These are phyloP conservation scores for Dynastes grantii DNA, from an alignment of 2,888 invertebrate genomes.

Conservation along the genomic window DNA sequence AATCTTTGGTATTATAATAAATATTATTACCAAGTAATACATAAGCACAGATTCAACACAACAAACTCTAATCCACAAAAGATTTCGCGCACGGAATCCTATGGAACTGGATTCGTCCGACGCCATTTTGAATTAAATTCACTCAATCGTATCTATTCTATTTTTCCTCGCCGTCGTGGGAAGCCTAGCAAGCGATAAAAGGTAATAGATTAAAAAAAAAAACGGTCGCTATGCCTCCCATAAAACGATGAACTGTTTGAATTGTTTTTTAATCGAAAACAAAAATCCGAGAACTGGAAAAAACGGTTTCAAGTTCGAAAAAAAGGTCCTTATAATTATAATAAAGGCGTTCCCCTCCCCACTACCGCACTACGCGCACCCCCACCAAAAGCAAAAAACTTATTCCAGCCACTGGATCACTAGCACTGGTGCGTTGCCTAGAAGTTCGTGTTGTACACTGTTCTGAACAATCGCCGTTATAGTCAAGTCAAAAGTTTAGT, in stretches of 20 bases:
- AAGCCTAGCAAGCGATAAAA: neutral
- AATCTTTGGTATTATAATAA: too few species aligned
- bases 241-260: too few species aligned
- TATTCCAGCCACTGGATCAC: constrained; percentile 38
- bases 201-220: neutral
- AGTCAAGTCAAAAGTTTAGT: constrained; percentile 49
- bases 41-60: too few species aligned
- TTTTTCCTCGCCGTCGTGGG: constrained; percentile 3
- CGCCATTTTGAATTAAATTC: constrained; percentile 47
- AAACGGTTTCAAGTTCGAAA: constrained; percentile 5
- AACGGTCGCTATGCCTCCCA: neutral
- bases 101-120: constrained; percentile 12
- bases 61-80: too few species aligned
- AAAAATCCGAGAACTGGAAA: neutral
- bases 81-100: too few species aligned
- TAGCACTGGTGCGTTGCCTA: constrained; percentile 33
- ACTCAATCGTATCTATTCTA: constrained; percentile 34
- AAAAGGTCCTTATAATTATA: constrained; percentile 55
- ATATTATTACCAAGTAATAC: too few species aligned
- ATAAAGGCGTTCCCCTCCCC: constrained; percentile 63
- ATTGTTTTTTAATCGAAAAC: neutral
- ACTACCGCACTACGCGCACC: constrained; percentile 56
- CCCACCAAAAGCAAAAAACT: constrained; percentile 47
- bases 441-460: constrained; percentile 53
- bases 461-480: constrained; percentile 48